A percentile compares a stretch with the other conserved stretches of the same genome.
phyloP scores from a whole-genome alignment of 2,888 invertebrate genomes.

The Cryptocheilus praepositus region DNA sequence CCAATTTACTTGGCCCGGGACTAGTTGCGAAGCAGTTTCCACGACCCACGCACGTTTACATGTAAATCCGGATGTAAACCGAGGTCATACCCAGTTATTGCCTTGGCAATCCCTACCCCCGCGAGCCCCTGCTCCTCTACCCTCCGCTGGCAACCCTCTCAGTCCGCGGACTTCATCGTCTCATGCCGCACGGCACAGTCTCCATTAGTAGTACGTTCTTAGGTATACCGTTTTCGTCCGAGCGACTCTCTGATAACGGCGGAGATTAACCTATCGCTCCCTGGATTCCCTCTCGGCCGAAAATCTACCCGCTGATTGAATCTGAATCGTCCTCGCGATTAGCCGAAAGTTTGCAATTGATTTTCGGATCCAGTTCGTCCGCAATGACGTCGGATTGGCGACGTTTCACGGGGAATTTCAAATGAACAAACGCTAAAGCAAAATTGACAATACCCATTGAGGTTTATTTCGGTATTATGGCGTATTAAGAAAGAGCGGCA shows the following conservation, averaged over 20 bases:
- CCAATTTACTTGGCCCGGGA: constrained; percentile 45
- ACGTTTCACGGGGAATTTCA: too few species aligned
- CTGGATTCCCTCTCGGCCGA: neutral
- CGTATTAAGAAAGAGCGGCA: too few species aligned
- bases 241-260: constrained; percentile 37
- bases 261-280: constrained; percentile 35
- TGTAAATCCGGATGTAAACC: constrained; percentile 53
- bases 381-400: too few species aligned
- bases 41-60: constrained; percentile 48
- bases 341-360: neutral
- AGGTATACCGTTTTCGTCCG: constrained; percentile 20
- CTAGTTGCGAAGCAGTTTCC: constrained; percentile 36
- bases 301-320: constrained; percentile 20
- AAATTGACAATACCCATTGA: too few species aligned
- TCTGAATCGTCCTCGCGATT: neutral
- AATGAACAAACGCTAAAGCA: too few species aligned
- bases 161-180: too few species aligned
- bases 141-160: constrained; percentile 3
- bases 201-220: constrained; percentile 41
- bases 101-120: constrained; percentile 16
- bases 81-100: constrained; percentile 46
- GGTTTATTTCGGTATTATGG: too few species aligned
- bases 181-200: constrained; percentile 16
- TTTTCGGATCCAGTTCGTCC: too few species aligned
- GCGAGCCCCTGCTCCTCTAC: neutral